Evolutionary conservation across 2,113 vertebrate genomes (phyloP), one percentile per base, ranked within the genome.

Genomic region (Anarrhichthys ocellatus): DNA sequence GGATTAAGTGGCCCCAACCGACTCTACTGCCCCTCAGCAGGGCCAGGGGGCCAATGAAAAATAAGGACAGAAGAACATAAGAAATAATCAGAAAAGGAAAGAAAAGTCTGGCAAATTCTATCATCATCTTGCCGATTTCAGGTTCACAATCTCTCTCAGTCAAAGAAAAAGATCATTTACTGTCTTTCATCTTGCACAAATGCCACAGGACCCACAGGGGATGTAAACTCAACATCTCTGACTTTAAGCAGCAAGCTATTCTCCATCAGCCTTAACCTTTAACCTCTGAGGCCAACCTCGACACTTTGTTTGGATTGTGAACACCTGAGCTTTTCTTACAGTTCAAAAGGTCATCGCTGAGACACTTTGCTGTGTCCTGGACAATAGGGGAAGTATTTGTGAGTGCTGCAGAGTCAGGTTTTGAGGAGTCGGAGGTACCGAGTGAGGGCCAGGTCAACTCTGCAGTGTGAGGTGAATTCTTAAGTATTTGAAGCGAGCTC

Each of bases 21-120:
- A 81, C 83, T 83, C 67, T 82, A n/a, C 54, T 73, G 71, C 81
- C 77, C 81, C 86, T 87, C n/a, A 48, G 79, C 46, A 22, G 80
- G 76, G 59, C 59, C 63, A 34, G 15, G 34, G n/a, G 40, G 20
- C 3, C 1, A 14, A 29, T 69, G 24, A 66, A 46, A 81, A 73
- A 65, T 13, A 73, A 38, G 10, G 5, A 44, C 32, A 32, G 9
- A 50, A 22, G 29, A 18, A 73, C 2, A 40, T 7, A 8, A 56
- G 22, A 36, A 42, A 40, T 24, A 11, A 24, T 62, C n/a, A 5
- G n/a, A 44, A 52, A 34, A 50, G 0, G 14, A 46, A n/a, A 44
- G 15, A 36, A 67, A 58, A 9, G 61, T 17, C 24, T 18, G 17
- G 10, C 27, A 42, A 24, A 68, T 9, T 77, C 17, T 36, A 8